Evolutionary conservation across 2,797 vertebrate genomes (phyloP), one percentile per base, ranked within the genome.

Genomic region (Oophaga sylvatica): DNA sequence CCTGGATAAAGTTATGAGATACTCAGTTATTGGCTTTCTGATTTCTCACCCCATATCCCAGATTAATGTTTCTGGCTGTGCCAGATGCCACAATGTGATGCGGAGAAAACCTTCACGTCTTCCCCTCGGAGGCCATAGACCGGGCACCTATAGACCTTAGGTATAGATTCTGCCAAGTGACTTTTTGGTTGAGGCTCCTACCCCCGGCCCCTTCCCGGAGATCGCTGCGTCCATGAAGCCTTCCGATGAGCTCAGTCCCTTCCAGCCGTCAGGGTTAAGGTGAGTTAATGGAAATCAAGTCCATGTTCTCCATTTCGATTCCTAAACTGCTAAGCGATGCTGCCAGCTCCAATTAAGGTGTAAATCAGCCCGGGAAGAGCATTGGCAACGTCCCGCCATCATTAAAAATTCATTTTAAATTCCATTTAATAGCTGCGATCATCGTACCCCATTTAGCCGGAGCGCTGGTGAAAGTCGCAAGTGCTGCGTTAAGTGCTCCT

Each of bases 361-460:
- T 88, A 88, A 88, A 88, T 88, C 87, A 88, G 87, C 57, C 87
- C 77, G 12, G 41, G 70, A 83, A 88, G 57, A 20, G 83, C 83
- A 48, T 35, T 88, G 87, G 87, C 87, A 88, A 67, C 83, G 26
- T 85, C 77, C 87, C 87, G 76, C 68, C 78, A 73, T 88, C 87
- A 88, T 88, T 88, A 88, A 88, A 88, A 85, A 88, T 88, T 85
- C 87, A 88, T 85, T 88, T 81, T 45, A 85, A 81, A 88, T 88
- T 88, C 77, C 81, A 77, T 85, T 67, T 88, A 85, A 88, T 88
- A 85, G 87, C 87, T 6, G 41, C 67, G 68, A 85, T 88, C 83
- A 88, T 85, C 67, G 77, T 85, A 78, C 83, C 87, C 83, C 87
- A 85, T 88, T 88, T 88, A 85, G 83, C 82, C 26, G 68, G 20